Evolutionary conservation across 2,888 invertebrate genomes (phyloP).

Genomic region (Neoaliturus tenellus): DNA sequence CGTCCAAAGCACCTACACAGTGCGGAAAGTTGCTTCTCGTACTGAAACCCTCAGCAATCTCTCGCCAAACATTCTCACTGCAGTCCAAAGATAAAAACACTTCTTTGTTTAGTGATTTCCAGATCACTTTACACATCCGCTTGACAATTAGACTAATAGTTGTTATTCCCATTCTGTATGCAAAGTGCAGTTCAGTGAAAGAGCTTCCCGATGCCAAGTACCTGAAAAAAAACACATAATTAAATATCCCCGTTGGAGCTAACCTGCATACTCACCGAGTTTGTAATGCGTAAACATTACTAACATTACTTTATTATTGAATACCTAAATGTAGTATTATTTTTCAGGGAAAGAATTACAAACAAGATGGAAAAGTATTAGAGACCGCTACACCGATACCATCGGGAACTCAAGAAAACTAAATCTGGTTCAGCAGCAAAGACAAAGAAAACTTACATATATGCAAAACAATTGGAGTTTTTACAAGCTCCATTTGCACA

Average conservation of each 20-base stretch:
- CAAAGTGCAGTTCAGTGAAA: constrained; percentile 42
- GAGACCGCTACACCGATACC: too few relatives aligned
- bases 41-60: constrained; percentile 45
- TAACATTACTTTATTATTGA: too few relatives aligned
- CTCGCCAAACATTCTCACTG: constrained; percentile 38
- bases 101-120: constrained; percentile 30
- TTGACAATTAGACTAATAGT: constrained; percentile 45
- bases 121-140: constrained; percentile 16
- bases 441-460: not conserved
- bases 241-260: too few relatives aligned
- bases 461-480: not conserved
- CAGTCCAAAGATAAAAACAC: constrained; percentile 48
- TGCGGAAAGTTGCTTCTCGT: constrained; percentile 56
- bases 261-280: too few relatives aligned
- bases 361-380: too few relatives aligned
- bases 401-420: too few relatives aligned
- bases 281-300: too few relatives aligned
- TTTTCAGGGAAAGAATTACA: too few relatives aligned
- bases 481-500: not conserved
- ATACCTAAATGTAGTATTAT: too few relatives aligned
- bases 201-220: constrained; percentile 48
- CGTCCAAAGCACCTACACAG: constrained; percentile 57
- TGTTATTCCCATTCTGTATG: constrained; percentile 44
- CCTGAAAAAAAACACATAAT: too few relatives aligned
- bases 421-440: too few relatives aligned